Percentiles rank a stretch among this genome's conserved stretches.
Evolutionary conservation across 2,113 vertebrate species (phyloP).

Genomic region (Chelonoidis abingdonii): DNA sequence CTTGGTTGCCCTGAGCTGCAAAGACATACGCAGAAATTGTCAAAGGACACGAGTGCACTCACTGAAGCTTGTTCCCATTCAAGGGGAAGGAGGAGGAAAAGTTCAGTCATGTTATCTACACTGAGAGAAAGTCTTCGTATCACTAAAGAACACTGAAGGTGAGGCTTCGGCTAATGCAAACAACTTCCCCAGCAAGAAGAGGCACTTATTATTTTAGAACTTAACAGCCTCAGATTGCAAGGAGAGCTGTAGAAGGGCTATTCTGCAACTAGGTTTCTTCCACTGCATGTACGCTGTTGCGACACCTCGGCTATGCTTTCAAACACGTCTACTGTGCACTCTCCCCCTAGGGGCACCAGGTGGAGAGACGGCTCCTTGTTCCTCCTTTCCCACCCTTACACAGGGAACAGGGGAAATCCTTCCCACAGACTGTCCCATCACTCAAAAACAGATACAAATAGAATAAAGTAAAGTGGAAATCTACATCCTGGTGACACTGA

Average conservation of each 20-base stretch:
- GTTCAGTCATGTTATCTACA: background rate
- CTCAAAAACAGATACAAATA: constrained; percentile 44
- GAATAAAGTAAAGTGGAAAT: constrained; percentile 50
- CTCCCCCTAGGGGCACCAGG: background rate
- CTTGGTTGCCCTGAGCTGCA: background rate
- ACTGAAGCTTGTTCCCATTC: accelerated
- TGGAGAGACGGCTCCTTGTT: accelerated
- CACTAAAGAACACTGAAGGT: background rate
- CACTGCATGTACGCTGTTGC: background rate
- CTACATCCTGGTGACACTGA: constrained; percentile 12
- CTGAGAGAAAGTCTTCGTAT: constrained; percentile 3
- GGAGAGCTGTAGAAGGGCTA: background rate
- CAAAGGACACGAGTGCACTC: background rate
- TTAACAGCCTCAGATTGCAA: constrained; percentile 9
- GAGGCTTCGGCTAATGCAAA: constrained; percentile 9
- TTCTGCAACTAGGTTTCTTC: background rate
- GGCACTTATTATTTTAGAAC: constrained; percentile 50
- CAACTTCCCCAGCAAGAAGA: constrained; percentile 19
- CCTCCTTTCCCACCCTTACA: background rate
- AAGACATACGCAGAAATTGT: background rate
- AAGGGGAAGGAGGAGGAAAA: background rate
- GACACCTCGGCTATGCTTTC: background rate
- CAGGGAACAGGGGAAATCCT: background rate
- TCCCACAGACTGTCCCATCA: constrained; percentile 36
- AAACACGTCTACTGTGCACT: background rate